Conservation (phyloP, 2,113 vertebrate genomes). For the Galbula dea region DNA sequence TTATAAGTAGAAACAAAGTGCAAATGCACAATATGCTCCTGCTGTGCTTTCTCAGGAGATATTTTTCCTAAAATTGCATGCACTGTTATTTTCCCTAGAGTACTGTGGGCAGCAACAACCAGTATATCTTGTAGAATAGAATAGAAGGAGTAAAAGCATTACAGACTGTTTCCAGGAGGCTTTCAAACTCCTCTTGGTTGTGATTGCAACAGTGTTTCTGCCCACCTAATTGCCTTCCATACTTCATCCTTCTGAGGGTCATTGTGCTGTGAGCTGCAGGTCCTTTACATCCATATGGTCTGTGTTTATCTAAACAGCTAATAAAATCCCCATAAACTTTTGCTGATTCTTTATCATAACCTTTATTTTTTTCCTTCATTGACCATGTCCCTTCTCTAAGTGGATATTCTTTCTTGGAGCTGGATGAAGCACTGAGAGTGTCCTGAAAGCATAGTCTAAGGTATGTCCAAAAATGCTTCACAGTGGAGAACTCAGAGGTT, state of each 20-base stretch:
- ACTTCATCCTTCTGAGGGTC: background rate
- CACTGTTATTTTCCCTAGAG: background rate
- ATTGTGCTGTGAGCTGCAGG: background rate
- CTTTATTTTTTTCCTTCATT: background rate
- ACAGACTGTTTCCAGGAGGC: background rate
- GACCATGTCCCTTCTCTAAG: background rate
- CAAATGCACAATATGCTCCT: background rate
- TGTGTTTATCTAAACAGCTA: background rate
- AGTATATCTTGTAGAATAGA: background rate
- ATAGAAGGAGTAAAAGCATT: background rate
- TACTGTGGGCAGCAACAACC: background rate
- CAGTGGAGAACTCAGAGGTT: background rate
- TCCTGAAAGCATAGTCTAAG: background rate
- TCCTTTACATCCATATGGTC: background rate
- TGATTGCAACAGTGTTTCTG: background rate
- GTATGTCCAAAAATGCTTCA: background rate
- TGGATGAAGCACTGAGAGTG: background rate
- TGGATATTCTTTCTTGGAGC: background rate
- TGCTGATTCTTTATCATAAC: background rate
- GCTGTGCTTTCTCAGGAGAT: background rate
- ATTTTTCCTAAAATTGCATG: background rate
- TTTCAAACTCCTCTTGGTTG: background rate
- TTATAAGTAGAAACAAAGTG: background rate
- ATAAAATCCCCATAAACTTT: background rate
- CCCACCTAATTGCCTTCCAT: background rate